These are phyloP conservation scores for Drosophila ercepeae DNA, from an alignment of 1,140 invertebrate species.

Conservation along the genomic window DNA sequence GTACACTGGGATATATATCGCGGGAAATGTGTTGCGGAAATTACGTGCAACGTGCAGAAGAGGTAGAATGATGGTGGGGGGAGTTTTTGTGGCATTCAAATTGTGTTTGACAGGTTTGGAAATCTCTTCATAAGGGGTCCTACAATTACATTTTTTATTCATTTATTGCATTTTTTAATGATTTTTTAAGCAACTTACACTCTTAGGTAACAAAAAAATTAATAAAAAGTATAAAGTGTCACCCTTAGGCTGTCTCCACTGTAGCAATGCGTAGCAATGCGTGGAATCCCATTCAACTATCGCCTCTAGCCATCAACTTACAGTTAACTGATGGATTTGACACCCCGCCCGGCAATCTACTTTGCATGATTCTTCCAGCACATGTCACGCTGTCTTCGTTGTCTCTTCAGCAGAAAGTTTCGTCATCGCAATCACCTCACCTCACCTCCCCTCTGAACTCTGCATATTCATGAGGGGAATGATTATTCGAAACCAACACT, in stretches of 20 bases:
- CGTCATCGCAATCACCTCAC: conserved; percentile 19
- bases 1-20: conserved; percentile 12
- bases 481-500: conserved; percentile 30
- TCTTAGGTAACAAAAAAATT: no score
- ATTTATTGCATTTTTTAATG: no score
- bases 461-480: conserved; percentile 45
- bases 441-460: not conserved
- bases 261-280: conserved; percentile 7
- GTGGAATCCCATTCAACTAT: conserved; percentile 2
- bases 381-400: conserved; percentile 21
- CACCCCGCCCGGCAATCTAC: conserved; percentile 40
- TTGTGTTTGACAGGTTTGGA: no score
- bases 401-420: conserved; percentile 35
- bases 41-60: not conserved
- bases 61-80: not conserved
- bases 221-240: no score
- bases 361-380: conserved; percentile 47
- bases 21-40: conserved; percentile 28
- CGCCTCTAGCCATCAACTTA: conserved; percentile 11
- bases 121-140: no score
- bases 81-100: not conserved
- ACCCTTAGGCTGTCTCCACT: conserved; percentile 16
- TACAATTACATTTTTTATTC: no score
- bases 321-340: conserved; percentile 48
- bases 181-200: no score